Conservation (phyloP, 2,113 vertebrate genomes). For the Sander vitreus region DNA sequence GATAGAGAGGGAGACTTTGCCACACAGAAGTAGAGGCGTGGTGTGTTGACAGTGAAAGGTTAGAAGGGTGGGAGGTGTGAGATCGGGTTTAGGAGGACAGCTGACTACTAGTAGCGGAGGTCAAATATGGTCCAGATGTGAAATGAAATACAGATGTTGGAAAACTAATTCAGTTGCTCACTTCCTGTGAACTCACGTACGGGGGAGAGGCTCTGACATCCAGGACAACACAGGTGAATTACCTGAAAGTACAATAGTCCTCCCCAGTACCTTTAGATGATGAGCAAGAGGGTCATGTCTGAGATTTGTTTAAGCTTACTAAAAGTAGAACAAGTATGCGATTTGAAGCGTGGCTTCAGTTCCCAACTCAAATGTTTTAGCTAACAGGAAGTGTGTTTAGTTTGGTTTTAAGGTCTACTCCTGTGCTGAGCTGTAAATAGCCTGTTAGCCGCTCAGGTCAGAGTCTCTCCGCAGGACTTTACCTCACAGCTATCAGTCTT, state of each 20-base stretch:
- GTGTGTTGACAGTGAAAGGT: conserved; percentile 70
- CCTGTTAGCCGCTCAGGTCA: conserved; percentile 68
- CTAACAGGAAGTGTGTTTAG: background rate
- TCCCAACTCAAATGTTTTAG: background rate
- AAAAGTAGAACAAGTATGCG: too few species aligned
- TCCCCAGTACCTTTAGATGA: background rate
- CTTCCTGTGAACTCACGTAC: background rate
- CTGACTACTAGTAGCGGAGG: conserved; percentile 11
- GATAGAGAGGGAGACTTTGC: conserved; percentile 8
- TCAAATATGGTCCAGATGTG: conserved; percentile 48
- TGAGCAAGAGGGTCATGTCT: background rate
- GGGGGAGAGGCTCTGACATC: background rate
- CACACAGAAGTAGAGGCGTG: conserved; percentile 45
- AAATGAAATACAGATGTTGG: conserved; percentile 24
- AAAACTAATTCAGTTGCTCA: background rate
- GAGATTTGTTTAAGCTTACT: background rate
- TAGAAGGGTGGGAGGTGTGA: conserved; percentile 66
- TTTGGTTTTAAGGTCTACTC: conserved; percentile 2
- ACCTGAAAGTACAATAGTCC: background rate
- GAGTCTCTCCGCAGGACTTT: conserved; percentile 79
- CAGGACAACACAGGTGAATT: background rate
- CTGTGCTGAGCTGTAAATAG: conserved; percentile 62
- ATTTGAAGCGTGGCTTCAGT: too few species aligned
- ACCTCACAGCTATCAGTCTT: conserved; percentile 76
- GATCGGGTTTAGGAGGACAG: conserved; percentile 23